Conservation (phyloP, 2,888 invertebrate species). For the Sericinus montela region DNA sequence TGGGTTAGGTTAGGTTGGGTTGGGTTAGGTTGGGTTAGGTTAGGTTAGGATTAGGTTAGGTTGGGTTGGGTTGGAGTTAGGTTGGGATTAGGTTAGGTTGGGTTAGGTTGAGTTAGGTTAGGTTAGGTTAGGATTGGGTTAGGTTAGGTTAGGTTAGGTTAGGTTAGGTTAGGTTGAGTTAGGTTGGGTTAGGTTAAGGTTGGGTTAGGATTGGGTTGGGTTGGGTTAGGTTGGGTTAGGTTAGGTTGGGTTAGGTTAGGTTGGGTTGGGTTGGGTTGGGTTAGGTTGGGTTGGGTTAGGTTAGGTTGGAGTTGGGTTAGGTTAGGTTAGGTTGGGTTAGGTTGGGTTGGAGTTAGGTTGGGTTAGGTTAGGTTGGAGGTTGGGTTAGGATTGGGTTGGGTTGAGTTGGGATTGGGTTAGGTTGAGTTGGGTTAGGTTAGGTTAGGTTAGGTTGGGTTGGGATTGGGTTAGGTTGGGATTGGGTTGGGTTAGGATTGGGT, state of each 20-base stretch:
- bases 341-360: too few species aligned
- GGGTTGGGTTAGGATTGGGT: too few species aligned
- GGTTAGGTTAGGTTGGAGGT: too few species aligned
- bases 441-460: constrained; percentile 22
- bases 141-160: constrained; percentile 28
- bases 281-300: constrained; percentile 19
- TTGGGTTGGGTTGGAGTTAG: too few species aligned
- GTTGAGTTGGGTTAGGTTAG: constrained; percentile 19
- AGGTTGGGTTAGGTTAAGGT: constrained; percentile 28
- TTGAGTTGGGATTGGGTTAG: too few species aligned
- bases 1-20: constrained; percentile 30
- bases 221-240: constrained; percentile 30
- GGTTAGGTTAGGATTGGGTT: constrained; percentile 29
- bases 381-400: too few species aligned
- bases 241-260: constrained; percentile 29
- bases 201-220: too few species aligned
- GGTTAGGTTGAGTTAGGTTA: constrained; percentile 28
- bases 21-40: constrained; percentile 31
- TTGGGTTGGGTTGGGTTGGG: constrained; percentile 21
- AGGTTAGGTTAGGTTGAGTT: constrained; percentile 30
- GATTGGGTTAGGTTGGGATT: too few species aligned
- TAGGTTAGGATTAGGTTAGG: too few species aligned
- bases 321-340: constrained; percentile 19
- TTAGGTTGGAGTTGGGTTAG: constrained; percentile 12
- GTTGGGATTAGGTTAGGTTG: constrained; percentile 32